Evolutionary conservation across 2,888 invertebrate species (phyloP), one percentile per base, ranked within the genome.

Genomic region (Hyposoter dolosus): DNA sequence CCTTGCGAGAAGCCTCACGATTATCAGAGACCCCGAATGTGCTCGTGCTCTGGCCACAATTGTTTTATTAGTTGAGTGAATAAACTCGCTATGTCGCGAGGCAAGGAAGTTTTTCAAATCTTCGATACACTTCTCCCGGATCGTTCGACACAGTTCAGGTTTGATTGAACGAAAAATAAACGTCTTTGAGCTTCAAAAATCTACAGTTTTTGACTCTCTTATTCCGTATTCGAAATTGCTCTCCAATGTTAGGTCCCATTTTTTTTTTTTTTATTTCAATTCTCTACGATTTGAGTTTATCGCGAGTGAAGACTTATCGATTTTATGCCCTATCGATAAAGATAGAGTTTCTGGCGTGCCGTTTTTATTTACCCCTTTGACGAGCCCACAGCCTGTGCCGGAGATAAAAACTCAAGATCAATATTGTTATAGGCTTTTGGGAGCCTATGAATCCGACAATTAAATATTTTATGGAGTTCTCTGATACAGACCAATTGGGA

Each of bases 121-220:
- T 74, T 40, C 83, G 69, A 17, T n/a, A 68, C 45, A 75, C 85
- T 79, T 86, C 74, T 35, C 76, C 66, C 79, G 71, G 43, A 71
- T 83, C 63, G 23, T 63, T 53, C 74, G 83, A 63, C 68, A 53
- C 74, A 76, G 15, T 78, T 35, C 74, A 86, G 86, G 86, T 86
- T 86, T 65, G 86, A 81, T 76, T 35, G n/a, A 32, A 35, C 28
- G 0, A 69, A 53, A 68, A 43, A 56, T 28, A 6, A 53, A 65
- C 19, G 28, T 35, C 35, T 47, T 40, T n/a, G 5, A 47, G n/a
- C 40, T 7, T 19, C 69, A 28, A 71, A 78, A 43, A 17, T 43
- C 5, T 32, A 40, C 12, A 3, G 3, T 74, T 43, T 28, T 19
- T 66, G 4, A 43, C 7, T 68, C 23, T 47, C 56, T 82, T 74